Base-by-base conservation (phyloP, 92 coral and sea anemone species). In the Zoanthus sociatus region DNA sequence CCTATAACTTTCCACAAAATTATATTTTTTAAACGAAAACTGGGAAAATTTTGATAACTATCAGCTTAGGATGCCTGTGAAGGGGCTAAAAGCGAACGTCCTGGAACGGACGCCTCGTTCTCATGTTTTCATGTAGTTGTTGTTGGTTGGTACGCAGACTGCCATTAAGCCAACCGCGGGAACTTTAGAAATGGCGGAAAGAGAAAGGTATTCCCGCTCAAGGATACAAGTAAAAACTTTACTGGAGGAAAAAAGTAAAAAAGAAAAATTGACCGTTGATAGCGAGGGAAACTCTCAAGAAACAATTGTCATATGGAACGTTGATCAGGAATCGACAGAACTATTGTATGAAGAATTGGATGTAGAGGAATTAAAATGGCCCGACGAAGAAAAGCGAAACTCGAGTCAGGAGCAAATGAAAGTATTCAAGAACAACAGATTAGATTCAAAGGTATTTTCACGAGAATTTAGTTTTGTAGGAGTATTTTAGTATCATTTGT, bases 291-390 rank as follows among this genome's bases (percentile, higher is more conserved):
- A 71, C 7, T n/a, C 86, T 13, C 64, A 61, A 17, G 88, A 76
- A 31, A 75, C 90, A 7, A 85, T 67, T 16, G 74, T 84, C 13
- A 74, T 86, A 8, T 92, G 92, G 92, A 56, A 73, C 47, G 26
- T 82, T 53, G 77, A 89, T 33, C 89, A 81, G 67, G n/a, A 86
- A 72, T 83, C 92, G 33, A 86, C 92, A 9, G 90, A 92, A 58
- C 70, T 86, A 32, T 76, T 74, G 55, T 83, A 63, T 78, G 78
- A 61, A 69, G 98, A 94, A 51, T 90, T 94, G 16, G 98, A 94
- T 44, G 95, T 93, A 0, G 73, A 90, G 50, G 93, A 93, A 81
- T 89, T 96, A 87, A 88, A 84, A 73, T 96, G 99, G 99, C 98
- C 99, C 1, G 92, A 93, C 53, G 94, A 88, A 46, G 91, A 93